These are phyloP conservation scores for Brachionus asplanchnoidis DNA, from an alignment of 1,140 invertebrate genomes.

Conservation along the genomic window DNA sequence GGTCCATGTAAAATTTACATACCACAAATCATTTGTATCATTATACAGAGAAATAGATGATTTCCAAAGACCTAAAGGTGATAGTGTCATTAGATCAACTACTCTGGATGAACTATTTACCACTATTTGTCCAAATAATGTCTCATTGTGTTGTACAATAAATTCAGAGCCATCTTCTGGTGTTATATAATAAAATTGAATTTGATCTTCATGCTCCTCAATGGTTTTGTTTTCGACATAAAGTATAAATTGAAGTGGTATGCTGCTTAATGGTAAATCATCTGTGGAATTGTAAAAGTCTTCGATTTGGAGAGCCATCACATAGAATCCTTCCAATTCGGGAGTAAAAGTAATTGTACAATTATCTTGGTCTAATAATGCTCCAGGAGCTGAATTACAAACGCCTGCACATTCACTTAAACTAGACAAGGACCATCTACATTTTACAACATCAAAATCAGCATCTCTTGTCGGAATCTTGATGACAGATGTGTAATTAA, in stretches of 20 bases:
- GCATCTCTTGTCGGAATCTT: neutral
- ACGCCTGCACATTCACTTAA: neutral
- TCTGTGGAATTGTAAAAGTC: neutral
- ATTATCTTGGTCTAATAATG: neutral
- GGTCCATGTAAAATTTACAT: neutral
- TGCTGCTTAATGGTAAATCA: neutral
- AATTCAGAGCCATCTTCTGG: neutral
- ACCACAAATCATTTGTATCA: neutral
- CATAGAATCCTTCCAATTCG: neutral
- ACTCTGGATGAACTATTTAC: neutral
- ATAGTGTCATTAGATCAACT: neutral
- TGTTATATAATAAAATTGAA: neutral
- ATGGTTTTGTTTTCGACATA: neutral
- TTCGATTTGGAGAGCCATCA: neutral
- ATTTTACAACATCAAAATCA: neutral
- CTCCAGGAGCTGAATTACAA: neutral
- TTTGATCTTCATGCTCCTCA: neutral
- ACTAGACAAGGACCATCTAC: neutral
- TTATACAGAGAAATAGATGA: neutral
- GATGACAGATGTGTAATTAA: neutral
- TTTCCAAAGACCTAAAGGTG: neutral
- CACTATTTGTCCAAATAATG: neutral
- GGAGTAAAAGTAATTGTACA: neutral
- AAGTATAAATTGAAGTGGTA: neutral
- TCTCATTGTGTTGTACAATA: neutral